Evolutionary conservation across 2,113 vertebrate genomes (phyloP).

Genomic region (Bubo scandiacus): DNA sequence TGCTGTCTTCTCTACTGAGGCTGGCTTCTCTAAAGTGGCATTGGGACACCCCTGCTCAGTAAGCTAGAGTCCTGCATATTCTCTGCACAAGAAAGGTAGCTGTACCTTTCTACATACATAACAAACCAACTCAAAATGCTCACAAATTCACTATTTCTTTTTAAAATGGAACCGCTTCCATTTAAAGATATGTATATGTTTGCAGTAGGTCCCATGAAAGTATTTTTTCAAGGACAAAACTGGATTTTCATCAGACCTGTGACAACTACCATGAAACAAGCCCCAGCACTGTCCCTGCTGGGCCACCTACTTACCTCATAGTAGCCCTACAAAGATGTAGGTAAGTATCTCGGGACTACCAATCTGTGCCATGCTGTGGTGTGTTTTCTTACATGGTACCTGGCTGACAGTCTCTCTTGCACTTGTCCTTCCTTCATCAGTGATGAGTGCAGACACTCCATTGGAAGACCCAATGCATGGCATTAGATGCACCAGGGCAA

Average conservation of each 20-base stretch:
- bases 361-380: neutral
- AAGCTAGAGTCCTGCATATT: neutral
- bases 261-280: neutral
- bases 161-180: neutral
- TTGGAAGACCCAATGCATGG: neutral
- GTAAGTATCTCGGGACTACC: neutral
- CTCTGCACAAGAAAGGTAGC: neutral
- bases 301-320: neutral
- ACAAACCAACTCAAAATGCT: neutral
- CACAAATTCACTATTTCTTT: neutral
- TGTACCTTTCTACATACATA: neutral
- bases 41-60: neutral
- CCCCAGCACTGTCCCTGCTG: neutral
- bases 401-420: neutral
- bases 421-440: neutral
- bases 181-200: neutral
- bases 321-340: neutral
- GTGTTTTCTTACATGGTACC: neutral
- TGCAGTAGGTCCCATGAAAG: neutral
- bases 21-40: no score
- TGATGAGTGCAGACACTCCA: neutral
- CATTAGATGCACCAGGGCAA: neutral
- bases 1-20: neutral
- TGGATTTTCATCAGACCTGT: neutral
- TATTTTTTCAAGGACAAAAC: neutral